Evolutionary conservation across 2,888 invertebrate species (phyloP), one percentile per base, ranked within the genome.

Genomic region (Eristalinus sepulchralis): DNA sequence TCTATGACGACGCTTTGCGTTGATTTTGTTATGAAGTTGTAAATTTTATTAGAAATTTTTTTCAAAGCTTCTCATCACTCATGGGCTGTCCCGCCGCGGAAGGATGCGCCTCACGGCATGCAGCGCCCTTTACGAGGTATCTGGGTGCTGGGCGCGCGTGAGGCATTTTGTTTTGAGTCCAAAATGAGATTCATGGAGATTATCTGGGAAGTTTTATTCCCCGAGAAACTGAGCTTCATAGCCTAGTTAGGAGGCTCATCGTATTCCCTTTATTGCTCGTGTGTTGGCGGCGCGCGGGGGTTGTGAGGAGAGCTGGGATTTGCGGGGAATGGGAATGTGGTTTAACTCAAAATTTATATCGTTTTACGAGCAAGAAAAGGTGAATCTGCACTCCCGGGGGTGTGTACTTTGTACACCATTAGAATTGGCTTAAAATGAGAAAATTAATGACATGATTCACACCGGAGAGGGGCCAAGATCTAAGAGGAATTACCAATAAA

Each of bases 41-140:
- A 71, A 77, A 81, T 27, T 76, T 81, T 84, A 78, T 77, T 82
- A 57, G 34, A 62, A n/a, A 62, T 47, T 64, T 39, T 34, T 47
- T 33, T 39, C 20, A 24, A 34, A 75, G 27, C 33, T 11, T 33
- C 73, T 17, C 47, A 33, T 47, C 62, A 62, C 59, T 66, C 57
- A 33, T n/a, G 6, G 47, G 47, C 47, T 27, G 27, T 27, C 27
- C 27, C 27, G 27, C 47, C 17, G 47, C 8, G 31, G 24, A 8
- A 24, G 60, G 66, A 72, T 72, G 36, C 72, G 47, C 60, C 53
- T 53, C n/a, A 22, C 53, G 13, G 22, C 47, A 11, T 22, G 36
- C 63, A 57, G 64, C 13, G 57, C 33, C 53, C 24, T 77, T 68
- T 62, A 68, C 33, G 27, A 68, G 34, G 13, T 27, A 36, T 68